Conservation (phyloP, 2,113 vertebrate species). For the Corythornis madagascariensis region DNA sequence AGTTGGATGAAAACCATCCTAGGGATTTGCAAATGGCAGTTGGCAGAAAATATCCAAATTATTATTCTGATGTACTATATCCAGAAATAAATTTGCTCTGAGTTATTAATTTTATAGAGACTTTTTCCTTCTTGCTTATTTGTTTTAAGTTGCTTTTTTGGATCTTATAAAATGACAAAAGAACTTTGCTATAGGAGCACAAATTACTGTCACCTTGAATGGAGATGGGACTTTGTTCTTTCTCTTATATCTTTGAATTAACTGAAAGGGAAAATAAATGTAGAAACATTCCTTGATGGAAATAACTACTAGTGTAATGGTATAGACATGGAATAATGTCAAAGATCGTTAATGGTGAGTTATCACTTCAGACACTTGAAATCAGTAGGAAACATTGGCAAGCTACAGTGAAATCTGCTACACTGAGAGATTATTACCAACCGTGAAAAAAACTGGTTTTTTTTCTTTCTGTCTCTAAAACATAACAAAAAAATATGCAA, state of each 20-base stretch:
- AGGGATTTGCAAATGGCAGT: conserved; percentile 44
- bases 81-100: neutral
- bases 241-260: neutral
- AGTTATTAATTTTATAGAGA: conserved; percentile 48
- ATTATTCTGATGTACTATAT: neutral
- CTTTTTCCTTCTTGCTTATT: neutral
- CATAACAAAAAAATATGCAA: neutral
- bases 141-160: neutral
- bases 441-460: neutral
- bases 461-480: neutral
- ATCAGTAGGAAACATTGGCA: neutral
- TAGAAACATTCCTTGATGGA: neutral
- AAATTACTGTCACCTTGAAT: neutral
- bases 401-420: neutral
- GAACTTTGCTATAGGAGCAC: neutral
- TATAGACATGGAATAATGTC: neutral
- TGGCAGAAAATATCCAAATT: conserved; percentile 41
- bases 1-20: neutral
- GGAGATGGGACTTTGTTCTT: neutral
- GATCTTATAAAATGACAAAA: neutral
- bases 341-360: neutral
- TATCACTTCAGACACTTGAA: neutral
- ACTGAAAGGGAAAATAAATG: neutral
- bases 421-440: neutral
- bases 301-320: neutral